A percentile compares a stretch with the other conserved stretches of the same genome.
phyloP scores from a whole-genome alignment of 2,888 invertebrate genomes.

The Brenthis ino region DNA sequence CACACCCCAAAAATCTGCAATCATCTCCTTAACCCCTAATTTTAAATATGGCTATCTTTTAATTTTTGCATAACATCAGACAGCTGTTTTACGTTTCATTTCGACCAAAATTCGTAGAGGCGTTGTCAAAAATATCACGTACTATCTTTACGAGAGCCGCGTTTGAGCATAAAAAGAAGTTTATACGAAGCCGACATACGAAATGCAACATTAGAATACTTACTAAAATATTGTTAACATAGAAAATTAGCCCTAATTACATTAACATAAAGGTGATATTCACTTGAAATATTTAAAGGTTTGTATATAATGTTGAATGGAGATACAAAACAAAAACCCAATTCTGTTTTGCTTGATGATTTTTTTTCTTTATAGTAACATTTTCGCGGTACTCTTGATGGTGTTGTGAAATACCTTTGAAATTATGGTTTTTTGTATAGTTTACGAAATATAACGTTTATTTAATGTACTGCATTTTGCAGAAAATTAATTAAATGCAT shows the following conservation, averaged over 20 bases:
- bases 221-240: constrained; percentile 2
- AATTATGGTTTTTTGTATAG: no score
- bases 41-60: constrained; percentile 19
- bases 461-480: no score
- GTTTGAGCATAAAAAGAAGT: constrained; percentile 74
- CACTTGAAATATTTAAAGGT: constrained; percentile 8
- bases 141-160: constrained; percentile 67
- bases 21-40: not conserved
- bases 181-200: constrained; percentile 55
- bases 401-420: constrained; percentile 20
- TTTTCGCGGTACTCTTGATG: constrained; percentile 38
- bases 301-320: constrained; percentile 43
- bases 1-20: no score
- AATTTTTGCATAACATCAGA: constrained; percentile 12
- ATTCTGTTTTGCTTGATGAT: constrained; percentile 56
- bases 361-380: constrained; percentile 58
- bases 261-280: constrained; percentile 15
- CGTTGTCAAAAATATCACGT: constrained; percentile 76
- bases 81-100: constrained; percentile 49
- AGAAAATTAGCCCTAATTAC: constrained; percentile 26
- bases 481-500: no score
- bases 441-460: no score
- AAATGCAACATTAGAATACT: constrained; percentile 39
- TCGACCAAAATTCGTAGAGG: constrained; percentile 45
- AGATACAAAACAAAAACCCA: constrained; percentile 58